A percentile compares a stretch with the other conserved stretches of the same genome.
These are phyloP conservation scores for Sisyra nigra DNA, from an alignment of 2,888 invertebrate species.

Conservation along the genomic window DNA sequence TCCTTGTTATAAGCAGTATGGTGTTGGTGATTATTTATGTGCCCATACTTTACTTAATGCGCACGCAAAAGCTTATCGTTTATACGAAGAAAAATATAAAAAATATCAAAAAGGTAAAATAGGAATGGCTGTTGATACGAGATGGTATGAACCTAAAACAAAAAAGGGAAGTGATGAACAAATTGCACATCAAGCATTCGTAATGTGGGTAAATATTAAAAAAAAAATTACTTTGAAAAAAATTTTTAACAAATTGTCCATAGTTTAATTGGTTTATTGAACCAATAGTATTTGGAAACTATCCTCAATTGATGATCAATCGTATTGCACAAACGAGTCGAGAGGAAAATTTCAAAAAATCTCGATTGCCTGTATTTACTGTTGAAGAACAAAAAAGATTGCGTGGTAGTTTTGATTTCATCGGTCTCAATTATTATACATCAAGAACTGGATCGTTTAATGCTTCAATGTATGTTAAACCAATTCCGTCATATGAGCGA, in stretches of 20 bases:
- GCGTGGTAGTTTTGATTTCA: slow-evolving; percentile 39
- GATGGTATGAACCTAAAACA: slow-evolving; percentile 43
- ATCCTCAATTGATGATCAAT: slow-evolving; percentile 31
- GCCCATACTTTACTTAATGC: slow-evolving; percentile 46
- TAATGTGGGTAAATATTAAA: not conserved
- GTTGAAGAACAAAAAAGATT: slow-evolving; percentile 26
- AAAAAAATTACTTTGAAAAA: not conserved
- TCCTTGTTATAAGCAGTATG: slow-evolving; percentile 35
- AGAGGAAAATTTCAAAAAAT: slow-evolving; percentile 24
- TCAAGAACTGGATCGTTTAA: not conserved
- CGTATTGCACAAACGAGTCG: slow-evolving; percentile 26
- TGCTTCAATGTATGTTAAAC: not conserved
- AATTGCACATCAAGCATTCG: slow-evolving; percentile 21
- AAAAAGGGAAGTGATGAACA: slow-evolving; percentile 34
- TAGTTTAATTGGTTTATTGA: slow-evolving; percentile 30
- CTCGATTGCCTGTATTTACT: slow-evolving; percentile 30
- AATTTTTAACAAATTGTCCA: slow-evolving; percentile 12
- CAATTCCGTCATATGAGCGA: not conserved
- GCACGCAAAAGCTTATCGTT: slow-evolving; percentile 46
- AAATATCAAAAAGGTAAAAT: slow-evolving; percentile 22
- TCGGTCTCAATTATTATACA: slow-evolving; percentile 51
- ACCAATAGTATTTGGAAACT: slow-evolving; percentile 35
- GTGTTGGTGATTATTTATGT: slow-evolving; percentile 44
- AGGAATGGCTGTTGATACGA: slow-evolving; percentile 37
- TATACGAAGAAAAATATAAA: slow-evolving; percentile 44